These are phyloP conservation scores for Spialia ferax DNA, from an alignment of 2,888 invertebrate species.

Conservation along the genomic window DNA sequence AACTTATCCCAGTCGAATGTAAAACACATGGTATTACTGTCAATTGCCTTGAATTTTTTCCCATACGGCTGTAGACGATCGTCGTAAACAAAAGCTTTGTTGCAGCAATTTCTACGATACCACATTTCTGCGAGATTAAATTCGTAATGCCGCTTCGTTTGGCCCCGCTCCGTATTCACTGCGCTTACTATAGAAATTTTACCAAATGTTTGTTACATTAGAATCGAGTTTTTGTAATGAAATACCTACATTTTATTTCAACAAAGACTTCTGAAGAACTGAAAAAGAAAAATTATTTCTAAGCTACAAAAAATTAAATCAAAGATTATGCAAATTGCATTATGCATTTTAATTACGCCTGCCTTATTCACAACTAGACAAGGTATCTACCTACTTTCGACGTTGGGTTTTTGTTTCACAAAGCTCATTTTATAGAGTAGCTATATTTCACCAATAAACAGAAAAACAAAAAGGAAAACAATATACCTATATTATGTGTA, in stretches of 20 bases:
- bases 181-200: conserved; percentile 62
- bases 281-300: too few relatives aligned
- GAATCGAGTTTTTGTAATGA: conserved; percentile 10
- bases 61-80: conserved; percentile 46
- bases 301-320: too few relatives aligned
- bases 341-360: too few relatives aligned
- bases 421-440: too few relatives aligned
- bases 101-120: conserved; percentile 75
- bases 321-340: too few relatives aligned
- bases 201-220: conserved; percentile 40
- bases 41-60: conserved; percentile 49
- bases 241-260: not conserved
- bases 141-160: conserved; percentile 79
- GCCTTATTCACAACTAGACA: too few relatives aligned
- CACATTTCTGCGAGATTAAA: conserved; percentile 84
- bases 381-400: too few relatives aligned
- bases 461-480: too few relatives aligned
- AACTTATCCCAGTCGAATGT: conserved; percentile 27
- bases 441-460: too few relatives aligned
- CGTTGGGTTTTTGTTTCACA: too few relatives aligned
- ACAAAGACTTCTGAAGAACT: too few relatives aligned
- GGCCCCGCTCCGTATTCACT: conserved; percentile 70
- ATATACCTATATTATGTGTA: too few relatives aligned
- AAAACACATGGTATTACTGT: conserved; percentile 42
- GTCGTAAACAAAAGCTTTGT: conserved; percentile 74